Evolutionary conservation across 2,113 vertebrate species (phyloP).

Genomic region (Stigmatopora nigra): DNA sequence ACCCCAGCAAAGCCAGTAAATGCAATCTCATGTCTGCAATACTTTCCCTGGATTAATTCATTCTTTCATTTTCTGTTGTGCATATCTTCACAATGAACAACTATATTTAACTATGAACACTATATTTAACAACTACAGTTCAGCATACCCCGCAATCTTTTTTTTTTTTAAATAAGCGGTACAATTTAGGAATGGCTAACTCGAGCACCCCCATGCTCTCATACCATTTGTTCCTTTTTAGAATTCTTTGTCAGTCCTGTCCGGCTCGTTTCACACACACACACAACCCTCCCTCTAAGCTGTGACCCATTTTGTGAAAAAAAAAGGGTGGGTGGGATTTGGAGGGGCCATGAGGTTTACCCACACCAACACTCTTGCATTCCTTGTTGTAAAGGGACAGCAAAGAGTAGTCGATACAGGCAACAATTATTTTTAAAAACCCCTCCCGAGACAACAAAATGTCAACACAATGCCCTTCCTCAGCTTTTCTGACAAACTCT

Average conservation of each 20-base stretch:
- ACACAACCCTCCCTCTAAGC: conserved; percentile 25
- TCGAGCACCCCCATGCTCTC: conserved; percentile 7
- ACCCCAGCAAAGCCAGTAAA: not conserved
- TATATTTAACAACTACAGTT: not conserved
- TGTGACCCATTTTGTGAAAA: conserved; percentile 36
- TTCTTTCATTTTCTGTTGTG: not conserved
- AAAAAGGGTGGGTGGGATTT: not conserved
- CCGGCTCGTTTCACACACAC: conserved; percentile 13
- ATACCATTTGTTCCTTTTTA: not conserved
- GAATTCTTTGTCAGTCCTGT: conserved; percentile 15
- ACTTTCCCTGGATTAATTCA: not conserved
- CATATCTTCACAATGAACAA: too few species aligned
- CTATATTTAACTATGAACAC: too few species aligned
- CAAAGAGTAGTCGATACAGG: not conserved
- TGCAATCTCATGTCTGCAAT: not conserved
- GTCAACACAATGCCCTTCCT: not conserved
- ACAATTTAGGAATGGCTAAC: conserved; percentile 6
- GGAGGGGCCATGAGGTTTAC: too few species aligned
- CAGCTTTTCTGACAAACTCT: not conserved
- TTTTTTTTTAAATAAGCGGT: not conserved
- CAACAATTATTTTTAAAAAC: not conserved
- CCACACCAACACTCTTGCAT: not conserved
- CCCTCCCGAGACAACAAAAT: not conserved
- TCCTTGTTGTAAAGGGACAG: not conserved
- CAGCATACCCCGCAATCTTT: not conserved